These are phyloP conservation scores for Aricia artaxerxes DNA, from an alignment of 2,888 invertebrate genomes.

Conservation along the genomic window DNA sequence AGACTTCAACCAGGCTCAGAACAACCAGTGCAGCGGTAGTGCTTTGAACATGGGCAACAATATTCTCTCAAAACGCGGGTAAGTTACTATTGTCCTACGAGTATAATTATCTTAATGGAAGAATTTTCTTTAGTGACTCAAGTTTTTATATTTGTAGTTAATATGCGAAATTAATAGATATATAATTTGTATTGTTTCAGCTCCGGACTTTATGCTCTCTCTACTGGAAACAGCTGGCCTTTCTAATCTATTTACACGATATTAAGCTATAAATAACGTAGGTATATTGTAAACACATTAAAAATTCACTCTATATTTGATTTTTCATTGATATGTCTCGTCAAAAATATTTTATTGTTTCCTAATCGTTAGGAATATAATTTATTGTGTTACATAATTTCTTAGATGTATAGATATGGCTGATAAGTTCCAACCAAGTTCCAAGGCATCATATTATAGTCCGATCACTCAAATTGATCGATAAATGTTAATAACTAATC, in stretches of 20 bases:
- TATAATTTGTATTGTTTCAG: background rate
- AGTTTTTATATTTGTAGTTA: background rate
- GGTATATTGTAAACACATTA: background rate
- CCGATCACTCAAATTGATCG: no score
- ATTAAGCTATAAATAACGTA: background rate
- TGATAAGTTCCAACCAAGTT: no score
- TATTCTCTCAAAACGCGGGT: conserved; percentile 31
- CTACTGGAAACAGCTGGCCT: conserved; percentile 7
- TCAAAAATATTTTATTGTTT: no score
- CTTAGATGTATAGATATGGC: no score
- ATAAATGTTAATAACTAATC: no score
- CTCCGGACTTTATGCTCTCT: background rate
- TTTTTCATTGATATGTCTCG: no score
- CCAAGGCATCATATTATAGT: no score
- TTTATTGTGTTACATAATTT: no score
- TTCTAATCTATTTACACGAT: background rate
- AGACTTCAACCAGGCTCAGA: conserved; percentile 38
- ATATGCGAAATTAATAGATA: background rate
- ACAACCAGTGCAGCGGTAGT: conserved; percentile 34
- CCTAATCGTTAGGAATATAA: no score
- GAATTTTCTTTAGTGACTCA: background rate
- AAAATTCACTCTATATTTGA: background rate
- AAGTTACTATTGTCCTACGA: background rate
- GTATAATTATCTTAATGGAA: background rate
- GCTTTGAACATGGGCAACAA: conserved; percentile 35